phyloP scores from a whole-genome alignment of 23 tunicate species.

The Halocynthia aurantium region DNA sequence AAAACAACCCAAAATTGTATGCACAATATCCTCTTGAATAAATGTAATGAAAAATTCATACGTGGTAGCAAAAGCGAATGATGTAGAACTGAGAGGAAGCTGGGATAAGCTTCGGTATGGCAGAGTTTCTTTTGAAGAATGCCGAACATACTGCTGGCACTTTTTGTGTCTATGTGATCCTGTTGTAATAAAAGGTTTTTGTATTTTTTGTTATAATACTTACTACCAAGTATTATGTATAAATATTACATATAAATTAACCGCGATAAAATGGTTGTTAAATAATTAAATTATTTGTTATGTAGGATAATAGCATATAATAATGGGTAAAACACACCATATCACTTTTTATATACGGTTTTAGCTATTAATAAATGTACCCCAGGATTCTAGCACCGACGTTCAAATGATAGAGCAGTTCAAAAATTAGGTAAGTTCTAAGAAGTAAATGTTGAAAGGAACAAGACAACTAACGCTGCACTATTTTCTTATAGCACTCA shows the following conservation, averaged over 20 bases:
- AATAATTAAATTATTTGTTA: not conserved
- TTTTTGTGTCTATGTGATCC: constrained; percentile 86
- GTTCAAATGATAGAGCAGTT: too few relatives aligned
- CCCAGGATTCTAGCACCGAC: too few relatives aligned
- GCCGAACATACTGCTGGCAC: constrained; percentile 89
- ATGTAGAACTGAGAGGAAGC: constrained; percentile 79
- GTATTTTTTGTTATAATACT: not conserved
- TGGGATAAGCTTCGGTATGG: constrained; percentile 90
- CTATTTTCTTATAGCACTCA: too few relatives aligned
- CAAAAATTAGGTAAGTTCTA: too few relatives aligned
- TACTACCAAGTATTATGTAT: not conserved
- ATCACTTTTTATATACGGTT: too few relatives aligned
- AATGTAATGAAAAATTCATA: constrained; percentile 5
- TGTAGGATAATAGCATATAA: too few relatives aligned
- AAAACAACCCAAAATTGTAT: too few relatives aligned
- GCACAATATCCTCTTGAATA: too few relatives aligned
- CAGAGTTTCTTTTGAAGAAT: constrained; percentile 79
- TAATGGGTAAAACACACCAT: too few relatives aligned
- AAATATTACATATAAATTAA: not conserved
- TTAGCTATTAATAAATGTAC: too few relatives aligned
- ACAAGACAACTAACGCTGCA: too few relatives aligned
- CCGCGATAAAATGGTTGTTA: not conserved
- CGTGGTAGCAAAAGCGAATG: constrained; percentile 78
- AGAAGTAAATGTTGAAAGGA: too few relatives aligned
- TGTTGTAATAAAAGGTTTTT: not conserved